These are phyloP conservation scores for Mohoua ochrocephala DNA, from an alignment of 2,113 vertebrate species.

Conservation along the genomic window DNA sequence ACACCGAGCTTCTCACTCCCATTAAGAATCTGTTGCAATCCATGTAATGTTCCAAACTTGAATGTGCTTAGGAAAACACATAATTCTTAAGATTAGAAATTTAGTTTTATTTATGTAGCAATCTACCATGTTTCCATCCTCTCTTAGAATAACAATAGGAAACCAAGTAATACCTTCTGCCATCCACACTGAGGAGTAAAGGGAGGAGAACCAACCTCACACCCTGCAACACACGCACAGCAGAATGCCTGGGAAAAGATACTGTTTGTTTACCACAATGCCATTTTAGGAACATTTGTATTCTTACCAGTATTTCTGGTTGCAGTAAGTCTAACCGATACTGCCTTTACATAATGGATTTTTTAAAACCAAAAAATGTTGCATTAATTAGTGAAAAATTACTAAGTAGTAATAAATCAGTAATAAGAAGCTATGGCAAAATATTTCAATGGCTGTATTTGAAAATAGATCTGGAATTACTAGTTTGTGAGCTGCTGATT, in stretches of 20 bases:
- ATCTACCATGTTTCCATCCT: background rate
- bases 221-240: background rate
- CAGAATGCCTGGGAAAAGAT: background rate
- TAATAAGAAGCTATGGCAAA: background rate
- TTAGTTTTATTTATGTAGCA: background rate
- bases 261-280: background rate
- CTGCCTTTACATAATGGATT: background rate
- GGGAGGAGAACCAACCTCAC: background rate
- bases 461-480: background rate
- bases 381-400: background rate
- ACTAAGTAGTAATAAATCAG: background rate
- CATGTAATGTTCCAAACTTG: background rate
- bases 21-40: background rate
- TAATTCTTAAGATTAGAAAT: background rate
- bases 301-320: background rate
- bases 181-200: background rate
- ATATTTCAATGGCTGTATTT: background rate
- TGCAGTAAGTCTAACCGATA: background rate
- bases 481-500: background rate
- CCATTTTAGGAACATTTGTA: background rate
- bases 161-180: background rate
- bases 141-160: background rate
- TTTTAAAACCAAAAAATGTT: background rate
- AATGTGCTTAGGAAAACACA: background rate
- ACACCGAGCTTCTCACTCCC: background rate